Percentiles rank a stretch among this genome's conserved stretches.
Evolutionary conservation across 2,113 vertebrate species (phyloP).

Genomic region (Rhea americana): DNA sequence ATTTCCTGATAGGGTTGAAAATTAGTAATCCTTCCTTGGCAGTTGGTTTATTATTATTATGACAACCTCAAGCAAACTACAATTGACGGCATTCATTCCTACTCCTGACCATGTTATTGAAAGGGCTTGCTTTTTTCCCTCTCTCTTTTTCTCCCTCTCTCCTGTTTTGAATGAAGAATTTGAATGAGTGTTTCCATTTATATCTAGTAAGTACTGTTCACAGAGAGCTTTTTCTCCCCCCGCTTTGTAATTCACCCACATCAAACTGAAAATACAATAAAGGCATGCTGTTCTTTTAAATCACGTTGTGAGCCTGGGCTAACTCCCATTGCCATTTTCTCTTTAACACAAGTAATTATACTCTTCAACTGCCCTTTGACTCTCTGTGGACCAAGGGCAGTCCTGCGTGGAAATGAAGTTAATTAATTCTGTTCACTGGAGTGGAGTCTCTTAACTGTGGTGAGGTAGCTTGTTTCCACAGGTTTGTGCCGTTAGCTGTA

Average conservation of each 20-base stretch:
- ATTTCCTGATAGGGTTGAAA: constrained; percentile 23
- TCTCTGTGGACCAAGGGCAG: constrained; percentile 60
- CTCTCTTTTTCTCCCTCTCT: not conserved
- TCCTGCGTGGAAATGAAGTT: constrained; percentile 69
- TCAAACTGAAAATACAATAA: constrained; percentile 65
- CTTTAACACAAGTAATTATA: constrained; percentile 74
- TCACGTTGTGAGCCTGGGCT: constrained; percentile 8
- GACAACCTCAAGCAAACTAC: not conserved
- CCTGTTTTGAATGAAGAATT: constrained; percentile 30
- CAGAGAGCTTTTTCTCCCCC: not conserved
- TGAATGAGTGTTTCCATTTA: constrained; percentile 65
- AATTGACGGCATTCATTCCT: not conserved
- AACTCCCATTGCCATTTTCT: constrained; percentile 58
- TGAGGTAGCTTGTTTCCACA: constrained; percentile 49
- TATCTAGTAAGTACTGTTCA: constrained; percentile 55
- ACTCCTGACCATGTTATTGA: not conserved
- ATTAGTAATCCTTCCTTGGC: constrained; percentile 5
- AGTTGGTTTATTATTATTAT: constrained; percentile 6
- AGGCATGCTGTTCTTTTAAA: constrained; percentile 67
- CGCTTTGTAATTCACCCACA: constrained; percentile 52
- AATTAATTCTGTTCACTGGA: constrained; percentile 72
- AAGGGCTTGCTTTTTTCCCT: not conserved
- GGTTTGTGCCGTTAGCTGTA: constrained; percentile 34
- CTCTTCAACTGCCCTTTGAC: constrained; percentile 71
- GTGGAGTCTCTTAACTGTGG: constrained; percentile 42